Evolutionary conservation across 1,140 invertebrate genomes (phyloP).

Genomic region (Drosophila bocki): DNA sequence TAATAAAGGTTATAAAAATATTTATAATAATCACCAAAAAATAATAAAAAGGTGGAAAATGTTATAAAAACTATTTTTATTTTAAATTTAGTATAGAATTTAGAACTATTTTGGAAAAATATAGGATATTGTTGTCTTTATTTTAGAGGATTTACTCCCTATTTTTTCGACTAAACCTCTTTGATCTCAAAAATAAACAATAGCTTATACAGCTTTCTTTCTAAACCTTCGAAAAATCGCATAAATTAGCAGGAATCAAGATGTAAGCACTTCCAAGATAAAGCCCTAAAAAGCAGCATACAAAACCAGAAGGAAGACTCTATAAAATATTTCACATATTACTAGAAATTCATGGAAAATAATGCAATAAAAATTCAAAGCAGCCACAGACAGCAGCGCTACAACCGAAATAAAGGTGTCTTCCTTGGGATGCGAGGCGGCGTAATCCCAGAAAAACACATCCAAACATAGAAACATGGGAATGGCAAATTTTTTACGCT

Average conservation of each 20-base stretch:
- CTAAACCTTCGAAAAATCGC: constrained; percentile 36
- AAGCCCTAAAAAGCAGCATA: neutral
- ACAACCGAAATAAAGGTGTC: constrained; percentile 47
- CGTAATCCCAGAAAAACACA: constrained; percentile 55
- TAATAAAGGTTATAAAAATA: neutral
- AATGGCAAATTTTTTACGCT: constrained; percentile 68
- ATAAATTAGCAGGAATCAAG: constrained; percentile 58
- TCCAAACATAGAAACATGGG: neutral
- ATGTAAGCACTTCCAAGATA: constrained; percentile 14
- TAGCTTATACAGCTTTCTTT: neutral
- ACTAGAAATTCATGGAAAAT: constrained; percentile 83
- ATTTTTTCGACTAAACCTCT: neutral
- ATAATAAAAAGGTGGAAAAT: neutral
- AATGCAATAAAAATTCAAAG: constrained; percentile 85
- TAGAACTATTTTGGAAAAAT: neutral
- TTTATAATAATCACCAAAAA: neutral
- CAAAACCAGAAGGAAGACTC: constrained; percentile 4
- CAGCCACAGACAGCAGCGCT: constrained; percentile 59
- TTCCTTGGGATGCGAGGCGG: constrained; percentile 37
- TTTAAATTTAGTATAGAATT: too few relatives aligned
- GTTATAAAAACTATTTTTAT: neutral
- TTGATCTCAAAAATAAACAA: constrained; percentile 42
- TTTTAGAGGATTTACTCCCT: neutral
- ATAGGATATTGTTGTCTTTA: too few relatives aligned
- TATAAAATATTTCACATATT: constrained; percentile 74